Evolutionary conservation across 2,888 invertebrate genomes (phyloP).

Genomic region (Emmelina monodactyla): DNA sequence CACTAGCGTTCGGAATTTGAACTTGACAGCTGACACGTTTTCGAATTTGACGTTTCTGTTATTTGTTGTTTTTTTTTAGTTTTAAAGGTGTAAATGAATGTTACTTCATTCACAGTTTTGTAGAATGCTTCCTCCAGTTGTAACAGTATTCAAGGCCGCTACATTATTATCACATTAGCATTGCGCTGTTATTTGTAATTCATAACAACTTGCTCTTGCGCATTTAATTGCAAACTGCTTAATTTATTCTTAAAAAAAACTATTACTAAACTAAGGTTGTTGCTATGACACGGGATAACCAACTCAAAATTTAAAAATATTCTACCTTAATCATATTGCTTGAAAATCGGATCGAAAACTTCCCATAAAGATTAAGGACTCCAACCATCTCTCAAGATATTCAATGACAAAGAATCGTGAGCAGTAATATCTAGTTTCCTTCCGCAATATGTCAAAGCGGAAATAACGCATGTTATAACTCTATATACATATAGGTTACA

Average conservation of each 20-base stretch:
- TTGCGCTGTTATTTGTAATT: neutral
- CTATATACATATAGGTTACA: no score
- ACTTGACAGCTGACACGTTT: neutral
- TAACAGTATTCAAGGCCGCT: neutral
- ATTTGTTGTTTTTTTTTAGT: neutral
- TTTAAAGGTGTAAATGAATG: neutral
- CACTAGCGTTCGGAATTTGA: conserved; percentile 1
- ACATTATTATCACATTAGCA: neutral
- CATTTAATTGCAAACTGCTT: neutral
- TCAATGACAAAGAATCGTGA: no score
- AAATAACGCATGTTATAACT: no score
- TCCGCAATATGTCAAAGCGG: no score
- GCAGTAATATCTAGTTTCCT: no score
- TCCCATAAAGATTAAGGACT: no score
- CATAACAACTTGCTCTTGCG: conserved; percentile 1
- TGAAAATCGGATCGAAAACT: no score
- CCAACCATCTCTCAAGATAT: no score
- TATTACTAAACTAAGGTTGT: no score
- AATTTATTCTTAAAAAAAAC: neutral
- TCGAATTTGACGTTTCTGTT: neutral
- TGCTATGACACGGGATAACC: no score
- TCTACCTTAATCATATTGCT: no score
- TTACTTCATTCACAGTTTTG: neutral
- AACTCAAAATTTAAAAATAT: no score
- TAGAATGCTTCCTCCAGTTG: neutral